phyloP scores from a whole-genome alignment of 2,113 vertebrate species.

The Okapia johnstoni region DNA sequence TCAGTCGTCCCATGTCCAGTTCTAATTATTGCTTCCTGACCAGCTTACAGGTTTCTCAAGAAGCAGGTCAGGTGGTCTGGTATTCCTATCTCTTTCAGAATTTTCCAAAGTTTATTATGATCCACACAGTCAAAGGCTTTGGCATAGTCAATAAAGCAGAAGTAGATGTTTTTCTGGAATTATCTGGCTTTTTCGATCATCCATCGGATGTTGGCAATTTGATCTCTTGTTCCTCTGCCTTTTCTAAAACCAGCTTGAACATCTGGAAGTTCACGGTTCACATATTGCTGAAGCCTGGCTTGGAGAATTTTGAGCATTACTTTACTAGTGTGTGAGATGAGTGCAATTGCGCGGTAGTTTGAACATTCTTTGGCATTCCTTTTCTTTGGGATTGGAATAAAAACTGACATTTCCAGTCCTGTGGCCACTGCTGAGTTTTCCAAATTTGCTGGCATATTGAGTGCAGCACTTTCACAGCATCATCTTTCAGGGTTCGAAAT shows the following conservation, averaged over 20 bases:
- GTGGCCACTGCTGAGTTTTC: background rate
- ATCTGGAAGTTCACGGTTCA: background rate
- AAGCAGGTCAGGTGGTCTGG: background rate
- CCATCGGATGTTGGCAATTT: background rate
- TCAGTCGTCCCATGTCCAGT: background rate
- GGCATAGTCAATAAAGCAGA: background rate
- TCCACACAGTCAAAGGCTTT: background rate
- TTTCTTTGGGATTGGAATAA: background rate
- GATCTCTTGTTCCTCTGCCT: too few relatives aligned
- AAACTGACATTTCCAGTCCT: background rate
- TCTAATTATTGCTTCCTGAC: background rate
- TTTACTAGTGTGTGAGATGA: background rate
- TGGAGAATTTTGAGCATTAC: background rate
- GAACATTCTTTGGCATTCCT: background rate
- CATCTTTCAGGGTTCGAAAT: background rate
- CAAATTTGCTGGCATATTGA: background rate
- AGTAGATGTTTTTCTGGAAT: background rate
- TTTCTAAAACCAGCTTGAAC: background rate
- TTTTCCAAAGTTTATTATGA: background rate
- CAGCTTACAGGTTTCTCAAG: background rate
- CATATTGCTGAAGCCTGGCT: background rate
- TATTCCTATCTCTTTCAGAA: background rate
- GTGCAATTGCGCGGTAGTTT: background rate
- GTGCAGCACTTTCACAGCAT: background rate
- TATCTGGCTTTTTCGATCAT: background rate